Evolutionary conservation across 2,888 invertebrate genomes (phyloP).

Genomic region (Norana najaformis): DNA sequence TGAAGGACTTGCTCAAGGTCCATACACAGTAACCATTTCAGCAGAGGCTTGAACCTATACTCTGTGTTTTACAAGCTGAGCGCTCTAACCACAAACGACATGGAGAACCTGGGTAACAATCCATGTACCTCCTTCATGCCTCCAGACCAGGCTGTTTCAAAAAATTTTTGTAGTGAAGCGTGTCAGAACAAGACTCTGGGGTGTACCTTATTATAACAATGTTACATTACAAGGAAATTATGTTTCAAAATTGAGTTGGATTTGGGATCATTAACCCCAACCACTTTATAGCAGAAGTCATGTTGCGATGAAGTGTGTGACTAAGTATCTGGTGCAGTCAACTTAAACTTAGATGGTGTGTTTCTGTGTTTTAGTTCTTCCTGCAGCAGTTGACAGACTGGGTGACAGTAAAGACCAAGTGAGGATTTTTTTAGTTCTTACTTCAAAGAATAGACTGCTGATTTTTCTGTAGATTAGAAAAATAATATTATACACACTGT

Average conservation of each 20-base stretch:
- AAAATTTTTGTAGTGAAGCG: background rate
- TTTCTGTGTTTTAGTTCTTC: constrained; percentile 51
- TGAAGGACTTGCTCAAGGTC: no score
- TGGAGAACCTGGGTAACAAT: no score
- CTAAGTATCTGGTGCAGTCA: background rate
- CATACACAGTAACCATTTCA: no score
- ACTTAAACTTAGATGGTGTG: background rate
- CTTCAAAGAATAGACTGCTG: background rate
- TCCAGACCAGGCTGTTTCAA: no score
- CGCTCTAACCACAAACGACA: no score
- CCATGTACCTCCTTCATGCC: no score
- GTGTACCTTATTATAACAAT: background rate
- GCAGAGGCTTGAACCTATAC: no score
- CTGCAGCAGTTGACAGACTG: constrained; percentile 60
- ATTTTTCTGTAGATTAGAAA: background rate
- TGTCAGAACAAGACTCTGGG: background rate
- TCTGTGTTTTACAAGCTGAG: no score
- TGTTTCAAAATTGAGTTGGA: background rate
- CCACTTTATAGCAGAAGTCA: background rate
- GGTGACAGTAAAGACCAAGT: constrained; percentile 64
- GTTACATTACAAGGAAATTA: background rate
- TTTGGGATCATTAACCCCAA: background rate
- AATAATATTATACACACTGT: background rate
- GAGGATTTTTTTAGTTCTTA: constrained; percentile 20
- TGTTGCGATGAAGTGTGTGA: background rate